These are phyloP conservation scores for Nanorana parkeri DNA, from an alignment of 2,113 vertebrate genomes.

Conservation along the genomic window DNA sequence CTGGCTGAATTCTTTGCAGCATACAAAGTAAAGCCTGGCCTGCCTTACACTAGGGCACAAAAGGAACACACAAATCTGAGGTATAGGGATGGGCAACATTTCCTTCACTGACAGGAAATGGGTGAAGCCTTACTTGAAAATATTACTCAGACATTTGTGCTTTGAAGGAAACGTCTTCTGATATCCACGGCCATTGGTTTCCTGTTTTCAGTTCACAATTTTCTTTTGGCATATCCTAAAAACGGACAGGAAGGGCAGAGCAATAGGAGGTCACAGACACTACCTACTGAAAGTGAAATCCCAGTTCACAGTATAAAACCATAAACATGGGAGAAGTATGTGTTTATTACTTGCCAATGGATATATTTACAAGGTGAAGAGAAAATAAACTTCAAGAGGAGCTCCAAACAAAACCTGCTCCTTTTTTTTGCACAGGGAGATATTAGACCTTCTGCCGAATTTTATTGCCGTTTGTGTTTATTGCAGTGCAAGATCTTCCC, in stretches of 20 bases:
- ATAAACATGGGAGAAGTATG: background rate
- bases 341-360: background rate
- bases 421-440: too few relatives aligned
- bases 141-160: conserved; percentile 82
- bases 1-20: too few relatives aligned
- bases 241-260: conserved; percentile 43
- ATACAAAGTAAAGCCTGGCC: background rate
- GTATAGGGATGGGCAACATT: conserved; percentile 73
- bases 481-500: too few relatives aligned
- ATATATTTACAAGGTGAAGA: too few relatives aligned
- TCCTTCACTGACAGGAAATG: conserved; percentile 88
- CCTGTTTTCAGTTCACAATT: conserved; percentile 86
- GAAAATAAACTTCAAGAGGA: too few relatives aligned
- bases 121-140: conserved; percentile 84
- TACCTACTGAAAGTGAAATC: background rate
- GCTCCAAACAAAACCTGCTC: too few relatives aligned
- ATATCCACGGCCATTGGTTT: conserved; percentile 88
- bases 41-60: background rate
- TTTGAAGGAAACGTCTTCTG: conserved; percentile 89
- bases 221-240: conserved; percentile 62
- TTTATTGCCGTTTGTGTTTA: too few relatives aligned
- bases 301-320: background rate
- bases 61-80: conserved; percentile 53
- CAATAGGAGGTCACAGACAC: conserved; percentile 31
- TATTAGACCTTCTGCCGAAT: too few relatives aligned